phyloP scores from a whole-genome alignment of 2,888 invertebrate species.

The Agapostemon virescens region DNA sequence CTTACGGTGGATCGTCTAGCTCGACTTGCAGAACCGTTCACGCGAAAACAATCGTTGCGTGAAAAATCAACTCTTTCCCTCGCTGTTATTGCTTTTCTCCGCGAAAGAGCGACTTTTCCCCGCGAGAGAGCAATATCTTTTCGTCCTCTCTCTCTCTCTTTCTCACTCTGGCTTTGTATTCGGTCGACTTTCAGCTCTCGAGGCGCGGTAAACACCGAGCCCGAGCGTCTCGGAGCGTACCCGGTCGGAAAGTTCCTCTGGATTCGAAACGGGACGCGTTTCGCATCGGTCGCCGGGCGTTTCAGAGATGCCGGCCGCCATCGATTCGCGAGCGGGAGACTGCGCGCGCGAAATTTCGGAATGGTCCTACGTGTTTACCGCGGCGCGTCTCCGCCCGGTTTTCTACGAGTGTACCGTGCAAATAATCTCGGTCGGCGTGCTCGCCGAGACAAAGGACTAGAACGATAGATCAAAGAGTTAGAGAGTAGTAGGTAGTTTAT shows the following conservation, averaged over 20 bases:
- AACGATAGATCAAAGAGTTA: slow-evolving; percentile 46
- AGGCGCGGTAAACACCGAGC: too few relatives aligned
- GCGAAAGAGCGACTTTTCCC: not conserved
- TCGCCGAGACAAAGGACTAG: slow-evolving; percentile 34
- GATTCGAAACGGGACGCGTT: not conserved
- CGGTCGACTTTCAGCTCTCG: too few relatives aligned
- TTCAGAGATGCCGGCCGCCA: slow-evolving; percentile 4
- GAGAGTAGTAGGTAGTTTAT: slow-evolving; percentile 30
- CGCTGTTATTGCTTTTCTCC: not conserved
- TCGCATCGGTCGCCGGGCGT: not conserved
- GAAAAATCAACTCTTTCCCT: too few relatives aligned
- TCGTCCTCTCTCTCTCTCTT: too few relatives aligned
- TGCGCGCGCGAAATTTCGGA: not conserved
- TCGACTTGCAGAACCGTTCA: too few relatives aligned
- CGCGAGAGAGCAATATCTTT: too few relatives aligned
- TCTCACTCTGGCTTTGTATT: not conserved
- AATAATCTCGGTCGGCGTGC: not conserved
- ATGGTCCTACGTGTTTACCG: slow-evolving; percentile 19
- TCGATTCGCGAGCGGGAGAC: slow-evolving; percentile 6
- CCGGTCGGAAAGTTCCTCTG: too few relatives aligned
- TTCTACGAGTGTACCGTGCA: slow-evolving; percentile 22
- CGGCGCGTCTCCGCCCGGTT: not conserved
- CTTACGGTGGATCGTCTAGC: too few relatives aligned
- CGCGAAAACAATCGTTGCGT: too few relatives aligned
- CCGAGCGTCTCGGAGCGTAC: too few relatives aligned